Conservation (phyloP, 2,113 vertebrate species). For the Haplochromis burtoni region DNA sequence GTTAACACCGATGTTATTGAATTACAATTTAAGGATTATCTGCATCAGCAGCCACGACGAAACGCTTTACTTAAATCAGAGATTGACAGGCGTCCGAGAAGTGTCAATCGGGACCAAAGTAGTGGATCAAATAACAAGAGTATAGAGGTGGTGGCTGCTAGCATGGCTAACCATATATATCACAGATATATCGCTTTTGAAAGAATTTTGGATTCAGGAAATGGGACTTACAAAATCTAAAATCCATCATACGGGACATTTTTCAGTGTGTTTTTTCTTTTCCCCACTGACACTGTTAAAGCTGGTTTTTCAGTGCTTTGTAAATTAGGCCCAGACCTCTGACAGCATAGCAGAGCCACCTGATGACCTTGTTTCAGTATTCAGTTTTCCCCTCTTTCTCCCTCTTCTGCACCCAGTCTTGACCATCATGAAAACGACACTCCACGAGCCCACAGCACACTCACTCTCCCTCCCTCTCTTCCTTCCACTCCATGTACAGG, state of each 20-base stretch:
- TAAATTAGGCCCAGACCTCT: background rate
- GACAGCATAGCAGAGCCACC: background rate
- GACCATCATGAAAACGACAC: background rate
- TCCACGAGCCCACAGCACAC: background rate
- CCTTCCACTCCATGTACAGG: constrained; percentile 65
- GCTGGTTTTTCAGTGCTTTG: background rate
- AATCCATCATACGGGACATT: background rate
- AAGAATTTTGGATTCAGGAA: background rate
- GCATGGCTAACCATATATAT: background rate
- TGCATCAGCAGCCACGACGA: background rate
- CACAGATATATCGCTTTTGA: background rate
- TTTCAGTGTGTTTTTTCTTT: background rate
- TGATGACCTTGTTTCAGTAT: background rate
- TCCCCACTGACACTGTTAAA: background rate
- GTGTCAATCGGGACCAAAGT: background rate
- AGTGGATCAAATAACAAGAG: background rate
- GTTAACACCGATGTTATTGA: constrained; percentile 18
- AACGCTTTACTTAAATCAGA: background rate
- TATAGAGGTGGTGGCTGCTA: background rate
- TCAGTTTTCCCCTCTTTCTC: background rate
- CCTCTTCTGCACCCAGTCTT: background rate
- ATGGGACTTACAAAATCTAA: background rate
- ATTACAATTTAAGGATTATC: constrained; percentile 32
- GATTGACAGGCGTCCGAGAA: background rate
- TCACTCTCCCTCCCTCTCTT: background rate